A percentile compares a stretch with the other conserved stretches of the same genome.
Conservation (phyloP, 2,113 vertebrate species). For the Scopus umbretta region DNA sequence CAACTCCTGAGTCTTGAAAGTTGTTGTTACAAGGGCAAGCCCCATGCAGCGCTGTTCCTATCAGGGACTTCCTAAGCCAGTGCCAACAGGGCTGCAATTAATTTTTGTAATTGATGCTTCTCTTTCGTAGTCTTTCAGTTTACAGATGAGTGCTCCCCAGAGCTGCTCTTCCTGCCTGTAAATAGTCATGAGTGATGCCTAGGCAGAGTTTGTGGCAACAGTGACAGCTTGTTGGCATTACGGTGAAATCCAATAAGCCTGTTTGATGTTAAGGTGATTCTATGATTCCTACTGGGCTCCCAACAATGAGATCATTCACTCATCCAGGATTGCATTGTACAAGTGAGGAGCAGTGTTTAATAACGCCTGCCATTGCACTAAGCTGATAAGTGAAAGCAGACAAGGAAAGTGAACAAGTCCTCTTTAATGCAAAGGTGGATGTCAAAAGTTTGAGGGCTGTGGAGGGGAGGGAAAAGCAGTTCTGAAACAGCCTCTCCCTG, state of each 20-base stretch:
- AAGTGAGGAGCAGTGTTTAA: background rate
- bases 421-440: background rate
- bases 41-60: background rate
- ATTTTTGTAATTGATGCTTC: background rate
- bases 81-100: background rate
- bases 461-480: background rate
- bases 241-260: slow-evolving; percentile 20
- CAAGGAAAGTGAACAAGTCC: background rate
- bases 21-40: background rate
- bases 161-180: background rate
- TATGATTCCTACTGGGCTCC: slow-evolving; percentile 10
- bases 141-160: background rate
- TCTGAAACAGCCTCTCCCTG: background rate
- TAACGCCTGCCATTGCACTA: background rate
- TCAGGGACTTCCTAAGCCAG: background rate
- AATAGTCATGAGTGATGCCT: background rate
- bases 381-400: background rate
- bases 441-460: background rate
- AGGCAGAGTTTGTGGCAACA: background rate
- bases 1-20: background rate
- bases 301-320: slow-evolving; percentile 25
- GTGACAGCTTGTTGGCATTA: slow-evolving; percentile 8
- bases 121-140: background rate
- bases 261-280: slow-evolving; percentile 30
- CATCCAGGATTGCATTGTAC: background rate